Base-by-base conservation (phyloP, 1,140 invertebrate species). In the Callitettix versicolor region DNA sequence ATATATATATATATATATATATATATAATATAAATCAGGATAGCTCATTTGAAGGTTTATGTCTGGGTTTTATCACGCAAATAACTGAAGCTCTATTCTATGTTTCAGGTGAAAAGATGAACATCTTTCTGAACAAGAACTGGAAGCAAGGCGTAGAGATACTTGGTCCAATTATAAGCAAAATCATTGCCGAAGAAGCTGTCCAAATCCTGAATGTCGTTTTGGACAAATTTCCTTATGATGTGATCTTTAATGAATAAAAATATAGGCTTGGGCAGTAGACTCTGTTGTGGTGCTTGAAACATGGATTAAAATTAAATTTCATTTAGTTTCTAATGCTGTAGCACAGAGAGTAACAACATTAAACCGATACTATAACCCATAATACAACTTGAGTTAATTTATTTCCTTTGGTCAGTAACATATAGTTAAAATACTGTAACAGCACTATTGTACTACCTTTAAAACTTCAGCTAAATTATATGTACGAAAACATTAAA, bases 61-160 rank as follows among this genome's bases (percentile, higher is more conserved):
- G 7, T n/a, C 7, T 9, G n/a, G 34, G n/a, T 9, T 9, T 36
- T 36, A n/a, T 36, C 34, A 9, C n/a, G 7, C n/a, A 9, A 36
- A 9, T 36, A 36, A 36, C 34, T 36, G 7, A 36, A n/a, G n/a
- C 7, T 7, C 7, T n/a, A 18, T n/a, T 53, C 58, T 22, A 43
- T 21, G 17, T 54, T 53, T 20, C 57, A 70, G 68, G 66, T 30
- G 61, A 63, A 15, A 58, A 67, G 48, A 68, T 66, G 60, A 68
- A 68, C 49, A 48, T 49, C 40, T 63, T 70, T 34, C 40, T 70
- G 14, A 69, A 70, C 53, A 65, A 69, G 50, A 68, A 70, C 55
- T 68, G 67, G 64, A 40, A 55, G 40, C 60, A 63, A 43, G 49
- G 69, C 5, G 47, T 64, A 36, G 61, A 60, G 43, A 68, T 69